phyloP scores from a whole-genome alignment of 2,888 invertebrate genomes.

The Drosophila atripex region DNA sequence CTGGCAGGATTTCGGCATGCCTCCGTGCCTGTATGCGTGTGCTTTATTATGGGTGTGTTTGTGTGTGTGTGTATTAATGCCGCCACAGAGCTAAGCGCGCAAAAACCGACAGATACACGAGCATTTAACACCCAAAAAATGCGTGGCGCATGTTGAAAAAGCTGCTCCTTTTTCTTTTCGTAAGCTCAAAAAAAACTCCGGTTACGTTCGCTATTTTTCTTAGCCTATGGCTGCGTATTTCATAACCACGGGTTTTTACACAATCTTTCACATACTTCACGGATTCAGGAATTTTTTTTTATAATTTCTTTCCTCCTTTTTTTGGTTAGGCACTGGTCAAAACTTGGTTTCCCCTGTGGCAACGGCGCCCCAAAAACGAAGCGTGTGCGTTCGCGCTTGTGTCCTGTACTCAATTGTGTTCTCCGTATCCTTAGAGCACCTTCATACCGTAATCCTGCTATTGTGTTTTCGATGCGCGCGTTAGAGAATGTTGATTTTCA shows the following conservation, averaged over 20 bases:
- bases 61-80: constrained; percentile 68
- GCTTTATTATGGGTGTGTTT: constrained; percentile 11
- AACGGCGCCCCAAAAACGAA: constrained; percentile 30
- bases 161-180: constrained; percentile 17
- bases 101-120: constrained; percentile 81
- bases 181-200: constrained; percentile 4
- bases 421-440: constrained; percentile 24
- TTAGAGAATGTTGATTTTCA: neutral
- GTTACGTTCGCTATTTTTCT: constrained; percentile 8
- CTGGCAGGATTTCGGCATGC: constrained; percentile 26
- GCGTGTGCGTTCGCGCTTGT: constrained; percentile 70
- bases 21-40: constrained; percentile 21
- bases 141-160: constrained; percentile 75
- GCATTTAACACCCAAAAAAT: constrained; percentile 79
- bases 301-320: constrained; percentile 18
- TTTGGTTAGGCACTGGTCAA: constrained; percentile 37
- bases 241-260: constrained; percentile 5
- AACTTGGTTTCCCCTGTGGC: constrained; percentile 38
- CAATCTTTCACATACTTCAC: constrained; percentile 37
- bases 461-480: constrained; percentile 10
- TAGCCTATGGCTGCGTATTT: constrained; percentile 1
- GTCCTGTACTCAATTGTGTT: constrained; percentile 83
- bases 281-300: constrained; percentile 8
- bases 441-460: constrained; percentile 15
- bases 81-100: constrained; percentile 64